Conservation (phyloP, 2,113 vertebrate genomes). For the Gallinago paraguaiae region DNA sequence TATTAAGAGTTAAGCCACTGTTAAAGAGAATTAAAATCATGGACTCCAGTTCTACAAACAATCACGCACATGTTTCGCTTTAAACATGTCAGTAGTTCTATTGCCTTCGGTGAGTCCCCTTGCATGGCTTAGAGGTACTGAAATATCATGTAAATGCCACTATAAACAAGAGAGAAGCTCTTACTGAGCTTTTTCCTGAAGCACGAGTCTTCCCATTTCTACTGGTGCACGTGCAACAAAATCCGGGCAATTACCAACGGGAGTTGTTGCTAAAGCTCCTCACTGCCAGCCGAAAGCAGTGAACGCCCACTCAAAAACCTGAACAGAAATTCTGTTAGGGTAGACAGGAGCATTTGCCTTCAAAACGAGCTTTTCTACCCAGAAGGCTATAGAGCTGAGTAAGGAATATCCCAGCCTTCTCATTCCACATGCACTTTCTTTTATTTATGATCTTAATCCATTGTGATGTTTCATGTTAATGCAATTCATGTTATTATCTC, state of each 20-base stretch:
- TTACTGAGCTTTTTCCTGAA: background rate
- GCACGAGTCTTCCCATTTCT: background rate
- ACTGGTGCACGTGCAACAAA: rapidly evolving
- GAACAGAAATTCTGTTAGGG: background rate
- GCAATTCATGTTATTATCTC: too few relatives aligned
- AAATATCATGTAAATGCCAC: background rate
- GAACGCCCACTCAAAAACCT: background rate
- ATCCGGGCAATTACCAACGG: background rate
- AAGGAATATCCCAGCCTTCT: background rate
- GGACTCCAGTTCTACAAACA: background rate
- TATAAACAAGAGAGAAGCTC: background rate
- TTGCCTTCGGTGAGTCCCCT: background rate
- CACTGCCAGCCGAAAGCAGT: background rate
- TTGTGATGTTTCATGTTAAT: background rate
- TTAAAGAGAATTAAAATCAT: slow-evolving; percentile 28
- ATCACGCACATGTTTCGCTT: background rate
- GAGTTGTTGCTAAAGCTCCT: background rate
- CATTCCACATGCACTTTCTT: background rate
- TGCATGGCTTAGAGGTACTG: background rate
- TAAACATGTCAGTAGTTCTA: background rate
- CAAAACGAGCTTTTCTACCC: background rate
- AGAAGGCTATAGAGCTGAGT: background rate
- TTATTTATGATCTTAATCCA: background rate
- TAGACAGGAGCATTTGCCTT: background rate
- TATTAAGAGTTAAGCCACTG: background rate